Evolutionary conservation across 1,140 invertebrate species (phyloP), one percentile per base, ranked within the genome.

Genomic region (Callitettix versicolor): DNA sequence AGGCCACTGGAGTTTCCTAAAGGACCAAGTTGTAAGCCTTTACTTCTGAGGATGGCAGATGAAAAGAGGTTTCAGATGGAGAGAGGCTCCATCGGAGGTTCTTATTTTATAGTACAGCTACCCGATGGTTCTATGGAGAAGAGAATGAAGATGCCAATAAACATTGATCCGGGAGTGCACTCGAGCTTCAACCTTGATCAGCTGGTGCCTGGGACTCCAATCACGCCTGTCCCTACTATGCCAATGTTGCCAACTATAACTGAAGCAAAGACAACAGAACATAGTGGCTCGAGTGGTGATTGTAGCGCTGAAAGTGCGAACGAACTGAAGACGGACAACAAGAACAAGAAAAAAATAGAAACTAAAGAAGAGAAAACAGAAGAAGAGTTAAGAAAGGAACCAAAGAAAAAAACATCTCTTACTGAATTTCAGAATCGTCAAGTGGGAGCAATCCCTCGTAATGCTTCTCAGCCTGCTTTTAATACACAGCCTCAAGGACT

Each of bases 101-200:
- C 88, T 0, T 91, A 89, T 67, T 91, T 93, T 64, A 87, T 91
- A 76, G 89, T 92, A 1, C 87, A 92, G 65, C 69, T 91, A 56
- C 87, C 87, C 3, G 90, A 93, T 64, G 91, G 90, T 18, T 87
- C 85, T 3, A 86, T 91, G 80, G 89, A 93, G 64, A 84, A 85
- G 60, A 76, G 89, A 60, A 74, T 88, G 71, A 91, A 94, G 72
- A 77, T 81, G 71, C 86, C 88, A 15, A 73, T 88, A n/a, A 66
- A 66, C 48, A 63, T 74, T 58, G 91, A 95, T 73, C 90, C 91
- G n/a, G 90, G 91, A 24, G 91, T 94, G 18, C 91, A 94, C 67
- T 93, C 90, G 11, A 92, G 86, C 63, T 79, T 94, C 58, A 88
- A 91, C 69, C 70, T 95, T 63, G 89, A 93, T 67, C 78, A 85